Conservation (phyloP, 2,113 vertebrate genomes). For the Actenoides hombroni region DNA sequence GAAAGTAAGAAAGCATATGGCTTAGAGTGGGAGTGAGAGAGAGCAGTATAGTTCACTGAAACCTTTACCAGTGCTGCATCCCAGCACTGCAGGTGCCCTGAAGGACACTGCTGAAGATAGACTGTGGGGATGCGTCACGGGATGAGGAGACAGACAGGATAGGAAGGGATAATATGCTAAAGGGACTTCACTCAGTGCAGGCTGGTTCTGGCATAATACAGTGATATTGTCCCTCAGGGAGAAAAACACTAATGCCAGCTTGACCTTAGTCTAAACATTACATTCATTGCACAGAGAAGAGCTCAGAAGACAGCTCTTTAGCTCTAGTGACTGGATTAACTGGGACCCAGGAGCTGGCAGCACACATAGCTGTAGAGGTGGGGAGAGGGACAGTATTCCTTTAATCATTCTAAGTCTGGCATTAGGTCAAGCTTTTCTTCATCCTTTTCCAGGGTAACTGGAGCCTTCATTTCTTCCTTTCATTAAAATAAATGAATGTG, state of each 20-base stretch:
- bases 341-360: neutral
- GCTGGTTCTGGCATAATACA: neutral
- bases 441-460: neutral
- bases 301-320: neutral
- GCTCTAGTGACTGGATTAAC: neutral
- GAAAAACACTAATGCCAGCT: neutral
- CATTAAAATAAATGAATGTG: conserved; percentile 9
- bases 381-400: neutral
- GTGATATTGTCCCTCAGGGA: neutral
- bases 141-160: neutral
- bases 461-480: neutral
- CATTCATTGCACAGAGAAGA: neutral
- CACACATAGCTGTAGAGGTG: neutral
- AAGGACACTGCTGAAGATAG: neutral
- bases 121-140: neutral
- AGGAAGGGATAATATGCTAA: neutral
- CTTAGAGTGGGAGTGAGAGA: neutral
- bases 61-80: neutral
- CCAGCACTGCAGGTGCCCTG: neutral
- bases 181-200: neutral
- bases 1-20: neutral
- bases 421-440: conserved; percentile 18
- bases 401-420: neutral
- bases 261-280: neutral
- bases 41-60: neutral